phyloP scores from a whole-genome alignment of 1,140 invertebrate species.

The Ectropis grisescens region DNA sequence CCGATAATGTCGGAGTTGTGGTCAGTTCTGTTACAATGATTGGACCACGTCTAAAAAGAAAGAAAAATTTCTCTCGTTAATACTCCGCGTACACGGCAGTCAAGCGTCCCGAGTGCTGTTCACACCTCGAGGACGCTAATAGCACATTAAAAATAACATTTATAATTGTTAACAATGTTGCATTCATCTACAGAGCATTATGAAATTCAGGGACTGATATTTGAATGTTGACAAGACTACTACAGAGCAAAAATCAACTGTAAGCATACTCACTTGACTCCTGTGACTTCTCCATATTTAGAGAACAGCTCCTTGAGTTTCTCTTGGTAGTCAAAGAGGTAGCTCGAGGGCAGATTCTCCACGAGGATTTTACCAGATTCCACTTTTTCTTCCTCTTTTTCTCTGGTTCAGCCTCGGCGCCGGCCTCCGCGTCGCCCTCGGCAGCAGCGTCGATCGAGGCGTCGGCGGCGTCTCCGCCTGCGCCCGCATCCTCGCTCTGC shows the following conservation, averaged over 20 bases:
- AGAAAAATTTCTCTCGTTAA: conserved; percentile 62
- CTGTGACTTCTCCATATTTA: conserved; percentile 54
- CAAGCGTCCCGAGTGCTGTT: conserved; percentile 35
- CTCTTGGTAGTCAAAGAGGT: conserved; percentile 60
- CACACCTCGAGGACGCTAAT: too few species aligned
- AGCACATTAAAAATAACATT: too few species aligned
- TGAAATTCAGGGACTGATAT: conserved; percentile 47
- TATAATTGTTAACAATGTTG: too few species aligned
- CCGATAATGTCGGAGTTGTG: conserved; percentile 68
- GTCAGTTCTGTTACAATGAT: conserved; percentile 68
- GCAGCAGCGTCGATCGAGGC: conserved; percentile 8
- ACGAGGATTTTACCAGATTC: conserved; percentile 64
- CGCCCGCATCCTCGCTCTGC: conserved; percentile 17
- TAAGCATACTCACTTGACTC: conserved; percentile 46
- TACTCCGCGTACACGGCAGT: conserved; percentile 34
- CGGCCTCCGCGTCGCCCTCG: conserved; percentile 9
- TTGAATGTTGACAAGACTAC: conserved; percentile 57
- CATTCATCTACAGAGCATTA: conserved; percentile 1
- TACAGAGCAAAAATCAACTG: conserved; percentile 15
- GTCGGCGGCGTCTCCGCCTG: conserved; percentile 6
- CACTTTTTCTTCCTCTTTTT: conserved; percentile 50
- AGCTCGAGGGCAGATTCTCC: conserved; percentile 58
- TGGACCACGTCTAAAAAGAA: conserved; percentile 69
- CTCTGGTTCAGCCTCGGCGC: conserved; percentile 17
- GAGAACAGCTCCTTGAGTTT: conserved; percentile 62